Evolutionary conservation across 2,113 vertebrate species (phyloP).

Genomic region (Urocynchramus pylzowi): DNA sequence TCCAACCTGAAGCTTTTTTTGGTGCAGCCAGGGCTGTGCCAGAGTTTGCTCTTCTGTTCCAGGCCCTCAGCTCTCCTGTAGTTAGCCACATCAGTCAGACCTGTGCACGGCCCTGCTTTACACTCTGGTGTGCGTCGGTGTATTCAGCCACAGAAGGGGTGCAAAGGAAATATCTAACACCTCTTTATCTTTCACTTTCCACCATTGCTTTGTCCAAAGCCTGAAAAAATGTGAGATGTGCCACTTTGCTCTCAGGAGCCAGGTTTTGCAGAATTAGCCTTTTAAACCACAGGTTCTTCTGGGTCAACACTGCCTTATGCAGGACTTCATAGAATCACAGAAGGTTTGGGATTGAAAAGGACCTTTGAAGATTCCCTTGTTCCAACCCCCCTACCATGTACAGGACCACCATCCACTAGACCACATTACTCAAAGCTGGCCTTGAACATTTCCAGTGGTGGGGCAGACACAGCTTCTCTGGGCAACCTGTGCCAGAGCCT

Average conservation of each 20-base stretch:
- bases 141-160: not conserved
- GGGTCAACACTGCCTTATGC: not conserved
- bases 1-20: not conserved
- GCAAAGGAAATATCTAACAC: not conserved
- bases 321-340: not conserved
- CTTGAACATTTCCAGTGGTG: not conserved
- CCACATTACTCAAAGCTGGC: not conserved
- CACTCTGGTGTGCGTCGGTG: not conserved
- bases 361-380: not conserved
- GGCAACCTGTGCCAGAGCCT: not conserved
- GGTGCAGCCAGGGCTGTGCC: not conserved
- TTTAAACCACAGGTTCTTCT: not conserved
- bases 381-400: accelerated
- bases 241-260: not conserved
- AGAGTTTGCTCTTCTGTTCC: not conserved
- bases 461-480: not conserved
- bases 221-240: not conserved
- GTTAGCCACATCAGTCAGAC: slow-evolving; percentile 18
- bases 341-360: not conserved
- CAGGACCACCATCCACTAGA: not conserved
- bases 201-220: not conserved
- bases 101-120: not conserved
- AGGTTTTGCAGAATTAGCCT: not conserved
- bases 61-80: not conserved
- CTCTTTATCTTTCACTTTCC: not conserved